Evolutionary conservation across 2,113 vertebrate species (phyloP), one percentile per base, ranked within the genome.

Genomic region (Alectura lathami): DNA sequence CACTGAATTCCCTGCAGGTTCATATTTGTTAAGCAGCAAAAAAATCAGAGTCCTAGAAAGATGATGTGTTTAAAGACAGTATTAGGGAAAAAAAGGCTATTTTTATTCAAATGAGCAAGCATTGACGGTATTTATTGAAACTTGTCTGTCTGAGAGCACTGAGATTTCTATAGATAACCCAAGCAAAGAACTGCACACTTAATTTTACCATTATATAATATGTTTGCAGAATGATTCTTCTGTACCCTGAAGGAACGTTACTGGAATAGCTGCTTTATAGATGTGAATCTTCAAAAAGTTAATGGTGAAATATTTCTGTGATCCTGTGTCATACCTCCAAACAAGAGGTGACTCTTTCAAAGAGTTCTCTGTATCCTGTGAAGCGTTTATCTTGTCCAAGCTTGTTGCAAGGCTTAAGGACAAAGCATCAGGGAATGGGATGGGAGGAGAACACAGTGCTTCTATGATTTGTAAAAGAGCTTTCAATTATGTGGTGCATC

Each of bases 101-200:
- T 94, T 70, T 83, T 91, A 66, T 78, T 86, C 80, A 89, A 89
- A 50, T 96, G 94, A 96, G 92, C 70, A 96, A 70, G 62, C 70
- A 30, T 32, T 96, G 95, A 84, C 73, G 60, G 17, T 36, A 6
- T 97, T 97, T 97, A 97, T 91, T 96, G 86, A 96, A 97, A 94
- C 66, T 80, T 91, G 45, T 48, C 60, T 84, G n/a, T 92, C 85
- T 95, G 73, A 66, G 96, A 89, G 67, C 38, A 74, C 50, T 53
- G 40, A 60, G 51, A n/a, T 81, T 95, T 87, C 93, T 62, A 85
- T 3, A 95, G 82, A 89, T 94, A 95, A 92, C 23, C 20, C 21
- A 45, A 74, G 57, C 48, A 57, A 95, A 89, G 32, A 93, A 85
- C 16, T 74, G 5, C 47, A 81, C 53, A 26, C 43, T 67, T 78